Conservation (phyloP, 2,797 vertebrate species). For the Bovichtus variegatus region DNA sequence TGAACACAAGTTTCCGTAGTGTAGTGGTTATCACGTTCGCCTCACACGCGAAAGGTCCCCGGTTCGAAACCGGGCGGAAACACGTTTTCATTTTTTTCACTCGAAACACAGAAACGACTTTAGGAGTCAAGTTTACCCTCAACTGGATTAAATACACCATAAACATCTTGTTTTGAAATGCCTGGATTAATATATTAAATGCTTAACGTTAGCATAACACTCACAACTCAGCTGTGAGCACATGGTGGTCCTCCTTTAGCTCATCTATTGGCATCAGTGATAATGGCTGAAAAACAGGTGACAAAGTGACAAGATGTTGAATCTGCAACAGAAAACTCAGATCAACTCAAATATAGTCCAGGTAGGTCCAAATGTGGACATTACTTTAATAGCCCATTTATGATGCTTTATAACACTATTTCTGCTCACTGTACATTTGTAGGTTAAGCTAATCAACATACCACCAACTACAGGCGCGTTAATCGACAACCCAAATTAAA, state of each 20-base stretch:
- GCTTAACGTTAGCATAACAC: background rate
- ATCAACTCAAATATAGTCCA: background rate
- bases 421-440: background rate
- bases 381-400: background rate
- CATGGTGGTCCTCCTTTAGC: background rate
- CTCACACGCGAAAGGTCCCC: conserved; percentile 75
- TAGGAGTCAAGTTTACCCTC: background rate
- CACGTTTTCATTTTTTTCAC: background rate
- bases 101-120: too few species aligned
- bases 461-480: too few species aligned
- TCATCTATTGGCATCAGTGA: background rate
- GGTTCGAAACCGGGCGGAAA: conserved; percentile 78
- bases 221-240: background rate
- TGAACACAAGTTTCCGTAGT: conserved; percentile 69
- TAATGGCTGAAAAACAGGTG: background rate
- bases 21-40: conserved; percentile 78
- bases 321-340: background rate
- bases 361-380: background rate
- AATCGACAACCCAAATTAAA: too few species aligned
- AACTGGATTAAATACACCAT: too few species aligned
- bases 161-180: too few species aligned
- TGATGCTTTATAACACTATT: background rate
- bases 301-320: background rate
- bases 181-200: background rate
- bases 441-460: background rate